Evolutionary conservation across 2,797 vertebrate genomes (phyloP), one percentile per base, ranked within the genome.

Genomic region (Rhabdomys pumilio): DNA sequence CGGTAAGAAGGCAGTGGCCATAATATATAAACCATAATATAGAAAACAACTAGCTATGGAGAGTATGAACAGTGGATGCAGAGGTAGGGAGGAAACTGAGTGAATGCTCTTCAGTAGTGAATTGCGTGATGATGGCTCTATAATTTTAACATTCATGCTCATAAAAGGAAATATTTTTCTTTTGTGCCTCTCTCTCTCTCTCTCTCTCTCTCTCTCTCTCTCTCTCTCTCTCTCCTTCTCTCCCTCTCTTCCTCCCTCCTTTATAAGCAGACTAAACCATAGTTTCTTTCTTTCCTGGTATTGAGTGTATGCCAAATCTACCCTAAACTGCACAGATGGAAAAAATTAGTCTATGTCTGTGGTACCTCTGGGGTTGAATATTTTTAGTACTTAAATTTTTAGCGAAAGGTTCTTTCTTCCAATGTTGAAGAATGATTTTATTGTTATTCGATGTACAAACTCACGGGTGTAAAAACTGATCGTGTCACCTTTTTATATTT

Each of bases 261-360:
- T 96, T 96, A 91, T 92, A 97, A 96, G 93, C 92, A 92, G 91
- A 69, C 93, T 97, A 95, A 97, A 96, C 93, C 95, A 97, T 97
- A 96, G 96, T 95, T 97, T 97, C 94, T 96, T 97, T 97, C 96
- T 97, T 97, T 90, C 95, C 93, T 96, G 97, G 97, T 97, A 97
- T 96, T 97, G 97, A 97, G 85, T 20, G 50, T 82, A 67, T 97
- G 97, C 97, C 98, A 97, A 97, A 97, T 97, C 96, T 97, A 96
- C 83, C 97, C 97, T 98, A 96, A 97, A 97, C 95, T 96, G 89
- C 96, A 97, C 97, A 98, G 97, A 97, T 97, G 98, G 98, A 97
- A 98, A 97, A 97, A 97, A 98, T 97, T 97, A 98, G 97, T 95
- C 95, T 96, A 95, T 97, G 96, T 97, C 97, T 98, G 95, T 97